Evolutionary conservation across 23 tunicate genomes (phyloP).

Genomic region (Ciona savignyi): DNA sequence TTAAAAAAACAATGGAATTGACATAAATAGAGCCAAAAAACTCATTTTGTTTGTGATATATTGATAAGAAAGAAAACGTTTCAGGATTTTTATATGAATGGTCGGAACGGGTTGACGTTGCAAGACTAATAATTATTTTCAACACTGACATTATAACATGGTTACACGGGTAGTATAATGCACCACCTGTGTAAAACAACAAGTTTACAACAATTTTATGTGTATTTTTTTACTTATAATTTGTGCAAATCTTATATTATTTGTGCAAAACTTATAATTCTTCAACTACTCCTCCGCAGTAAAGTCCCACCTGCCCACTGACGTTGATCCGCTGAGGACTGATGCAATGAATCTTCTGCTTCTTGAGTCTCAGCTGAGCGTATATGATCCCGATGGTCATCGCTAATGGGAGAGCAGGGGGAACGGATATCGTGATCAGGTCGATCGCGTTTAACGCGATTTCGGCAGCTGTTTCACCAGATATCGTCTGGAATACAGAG

Average conservation of each 20-base stretch:
- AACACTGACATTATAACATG: too few species aligned
- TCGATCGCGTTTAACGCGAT: slow-evolving; percentile 79
- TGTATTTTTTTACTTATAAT: not conserved
- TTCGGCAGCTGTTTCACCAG: slow-evolving; percentile 42
- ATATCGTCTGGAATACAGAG: not conserved
- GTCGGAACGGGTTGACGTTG: too few species aligned
- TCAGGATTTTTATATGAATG: too few species aligned
- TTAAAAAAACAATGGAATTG: too few species aligned
- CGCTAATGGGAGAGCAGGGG: slow-evolving; percentile 98
- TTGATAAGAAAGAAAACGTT: too few species aligned
- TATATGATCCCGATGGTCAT: slow-evolving; percentile 92
- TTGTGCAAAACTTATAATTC: not conserved
- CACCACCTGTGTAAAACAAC: too few species aligned
- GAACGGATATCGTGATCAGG: slow-evolving; percentile 94
- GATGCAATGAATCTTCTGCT: slow-evolving; percentile 68
- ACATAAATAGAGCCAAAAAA: too few species aligned
- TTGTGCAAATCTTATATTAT: too few species aligned
- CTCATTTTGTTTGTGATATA: too few species aligned
- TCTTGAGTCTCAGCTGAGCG: slow-evolving; percentile 76
- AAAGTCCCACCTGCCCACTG: slow-evolving; percentile 58
- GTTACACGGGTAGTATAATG: too few species aligned
- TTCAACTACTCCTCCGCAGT: not conserved
- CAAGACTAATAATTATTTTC: too few species aligned
- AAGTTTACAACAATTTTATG: too few species aligned
- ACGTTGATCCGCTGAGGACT: slow-evolving; percentile 92